Evolutionary conservation across 2,888 invertebrate genomes (phyloP), one percentile per base, ranked within the genome.

Genomic region (Prosopocoilus inquinatus): DNA sequence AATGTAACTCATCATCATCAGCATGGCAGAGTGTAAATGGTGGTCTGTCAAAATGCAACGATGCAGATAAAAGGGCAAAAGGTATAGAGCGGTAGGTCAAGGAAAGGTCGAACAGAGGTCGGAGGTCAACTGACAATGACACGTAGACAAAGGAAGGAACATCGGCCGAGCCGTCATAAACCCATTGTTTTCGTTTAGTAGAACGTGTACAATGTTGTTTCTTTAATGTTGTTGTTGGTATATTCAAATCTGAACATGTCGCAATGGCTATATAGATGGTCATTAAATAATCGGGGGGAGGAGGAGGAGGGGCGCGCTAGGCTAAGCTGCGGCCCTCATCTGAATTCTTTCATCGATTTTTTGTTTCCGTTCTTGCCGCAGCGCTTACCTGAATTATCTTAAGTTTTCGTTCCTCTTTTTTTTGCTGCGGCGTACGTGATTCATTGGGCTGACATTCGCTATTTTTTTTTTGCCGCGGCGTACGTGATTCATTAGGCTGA

Each of bases 121-220:
- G 67, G 61, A 68, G 74, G 73, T 71, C 66, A 68, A 66, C 66
- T 73, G 72, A 86, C 85, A 86, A 87, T 88, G 87, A 85, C 88
- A 89, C 88, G 88, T 85, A 88, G 87, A 88, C 88, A 88, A 85
- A 83, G 84, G 85, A 86, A 83, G 85, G 82, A 75, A 70, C 61
- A 69, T 75, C 75, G 75, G 76, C 76, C 77, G 76, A 78, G 78
- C 78, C 77, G 76, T 76, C 76, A 72, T 67, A 62, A 67, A 63
- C 64, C 63, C 64, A 68, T 67, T 66, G 62, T 66, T 67, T 57
- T 64, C 51, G 58, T 65, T 57, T 56, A 59, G 58, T 61, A 62
- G 61, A 62, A 64, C 64, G 71, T 70, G 70, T 71, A 64, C 71
- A 71, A 71, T 70, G 71, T 72, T 70, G 72, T 72, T 72, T 70